phyloP scores from a whole-genome alignment of 2,797 vertebrate genomes.

The Danio aesculapii region DNA sequence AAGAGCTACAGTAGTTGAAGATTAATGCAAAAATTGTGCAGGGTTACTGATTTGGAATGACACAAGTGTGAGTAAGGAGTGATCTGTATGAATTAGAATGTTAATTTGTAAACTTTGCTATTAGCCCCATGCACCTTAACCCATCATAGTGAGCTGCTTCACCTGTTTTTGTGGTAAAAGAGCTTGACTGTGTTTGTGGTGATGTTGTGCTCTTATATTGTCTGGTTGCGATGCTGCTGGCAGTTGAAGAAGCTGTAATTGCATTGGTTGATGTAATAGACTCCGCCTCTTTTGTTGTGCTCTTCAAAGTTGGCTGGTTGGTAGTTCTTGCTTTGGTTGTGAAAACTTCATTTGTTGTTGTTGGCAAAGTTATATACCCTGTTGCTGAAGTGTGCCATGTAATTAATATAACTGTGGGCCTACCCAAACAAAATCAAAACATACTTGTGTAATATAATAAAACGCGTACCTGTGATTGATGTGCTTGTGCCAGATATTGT shows the following conservation, averaged over 20 bases:
- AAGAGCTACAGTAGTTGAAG: too few species aligned
- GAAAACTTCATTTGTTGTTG: constrained; percentile 38
- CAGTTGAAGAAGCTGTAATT: constrained; percentile 1
- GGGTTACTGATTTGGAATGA: background rate
- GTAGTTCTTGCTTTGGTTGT: constrained; percentile 36
- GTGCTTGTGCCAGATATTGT: background rate
- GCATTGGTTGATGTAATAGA: constrained; percentile 26
- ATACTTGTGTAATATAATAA: constrained; percentile 21
- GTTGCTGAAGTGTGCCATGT: constrained; percentile 43
- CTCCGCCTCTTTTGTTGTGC: constrained; percentile 18
- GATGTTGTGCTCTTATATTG: constrained; percentile 12
- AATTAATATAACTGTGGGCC: constrained; percentile 31
- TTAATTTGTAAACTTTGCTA: background rate
- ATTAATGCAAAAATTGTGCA: too few species aligned
- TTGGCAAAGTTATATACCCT: constrained; percentile 16
- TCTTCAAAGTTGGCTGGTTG: constrained; percentile 36
- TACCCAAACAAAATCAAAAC: constrained; percentile 16
- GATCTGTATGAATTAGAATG: background rate
- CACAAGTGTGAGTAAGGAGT: background rate
- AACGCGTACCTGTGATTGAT: constrained; percentile 5
- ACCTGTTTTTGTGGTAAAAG: constrained; percentile 35
- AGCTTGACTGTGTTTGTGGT: background rate
- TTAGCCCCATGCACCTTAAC: constrained; percentile 17
- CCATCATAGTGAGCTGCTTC: constrained; percentile 10
- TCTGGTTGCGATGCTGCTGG: constrained; percentile 20